These are phyloP conservation scores for Teleopsis dalmanni DNA, from an alignment of 1,140 invertebrate genomes.

Conservation along the genomic window DNA sequence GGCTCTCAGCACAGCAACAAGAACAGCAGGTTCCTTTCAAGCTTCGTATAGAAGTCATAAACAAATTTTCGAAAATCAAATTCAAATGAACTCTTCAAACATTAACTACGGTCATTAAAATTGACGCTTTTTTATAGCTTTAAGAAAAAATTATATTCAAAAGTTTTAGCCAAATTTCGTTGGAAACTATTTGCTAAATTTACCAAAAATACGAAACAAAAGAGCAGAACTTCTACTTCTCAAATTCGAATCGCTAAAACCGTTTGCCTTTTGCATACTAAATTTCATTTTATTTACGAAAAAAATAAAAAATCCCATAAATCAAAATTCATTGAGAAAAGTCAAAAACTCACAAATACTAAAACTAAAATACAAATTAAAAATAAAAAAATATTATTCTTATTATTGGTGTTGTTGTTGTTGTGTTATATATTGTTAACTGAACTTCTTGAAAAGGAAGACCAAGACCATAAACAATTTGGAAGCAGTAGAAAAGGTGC, in stretches of 20 bases:
- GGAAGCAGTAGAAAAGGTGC: conserved; percentile 24
- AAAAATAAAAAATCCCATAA: conserved; percentile 24
- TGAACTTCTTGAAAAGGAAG: conserved; percentile 14
- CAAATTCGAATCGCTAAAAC: background rate
- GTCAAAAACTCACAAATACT: conserved; percentile 22
- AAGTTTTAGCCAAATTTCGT: too few species aligned
- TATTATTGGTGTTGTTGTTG: background rate
- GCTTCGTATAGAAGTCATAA: too few species aligned
- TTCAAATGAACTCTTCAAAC: too few species aligned
- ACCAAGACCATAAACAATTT: conserved; percentile 1
- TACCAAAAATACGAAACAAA: conserved; percentile 16
- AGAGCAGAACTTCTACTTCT: background rate
- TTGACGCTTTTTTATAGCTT: background rate
- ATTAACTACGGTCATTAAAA: too few species aligned
- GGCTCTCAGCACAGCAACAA: too few species aligned
- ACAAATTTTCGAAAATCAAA: too few species aligned
- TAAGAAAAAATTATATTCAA: background rate
- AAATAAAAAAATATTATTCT: background rate
- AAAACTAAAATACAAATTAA: background rate
- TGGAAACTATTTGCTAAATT: conserved; percentile 35
- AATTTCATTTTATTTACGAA: conserved; percentile 7
- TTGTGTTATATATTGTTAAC: background rate
- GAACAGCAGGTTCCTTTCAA: too few species aligned
- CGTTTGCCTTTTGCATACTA: conserved; percentile 6
- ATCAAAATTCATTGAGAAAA: conserved; percentile 39